These are phyloP conservation scores for Spondyliosoma cantharus DNA, from an alignment of 2,797 vertebrate genomes.

Conservation along the genomic window DNA sequence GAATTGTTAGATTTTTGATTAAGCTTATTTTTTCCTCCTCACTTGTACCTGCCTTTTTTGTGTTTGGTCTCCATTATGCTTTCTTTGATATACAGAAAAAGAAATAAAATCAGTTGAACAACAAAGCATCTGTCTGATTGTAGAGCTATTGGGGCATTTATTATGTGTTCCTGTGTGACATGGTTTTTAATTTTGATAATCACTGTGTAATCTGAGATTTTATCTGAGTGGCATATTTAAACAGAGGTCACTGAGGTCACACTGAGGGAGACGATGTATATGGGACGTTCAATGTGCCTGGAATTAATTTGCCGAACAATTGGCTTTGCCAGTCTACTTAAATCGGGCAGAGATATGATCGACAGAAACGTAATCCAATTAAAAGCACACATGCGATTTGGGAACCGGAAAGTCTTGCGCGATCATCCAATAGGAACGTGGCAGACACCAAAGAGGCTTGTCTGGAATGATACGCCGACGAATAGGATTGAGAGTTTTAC, in stretches of 20 bases:
- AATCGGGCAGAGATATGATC: constrained; percentile 50
- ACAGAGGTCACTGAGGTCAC: constrained; percentile 49
- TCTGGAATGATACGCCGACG: constrained; percentile 33
- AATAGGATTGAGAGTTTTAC: constrained; percentile 75
- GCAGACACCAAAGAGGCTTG: constrained; percentile 35
- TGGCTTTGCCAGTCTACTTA: constrained; percentile 24
- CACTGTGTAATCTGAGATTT: background rate
- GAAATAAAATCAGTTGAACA: constrained; percentile 87
- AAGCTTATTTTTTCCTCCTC: constrained; percentile 84
- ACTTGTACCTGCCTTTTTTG: constrained; percentile 87
- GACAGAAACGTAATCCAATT: constrained; percentile 70
- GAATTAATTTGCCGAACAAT: constrained; percentile 52
- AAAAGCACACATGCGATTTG: constrained; percentile 49
- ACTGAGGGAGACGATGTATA: constrained; percentile 9
- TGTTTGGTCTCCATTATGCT: constrained; percentile 88
- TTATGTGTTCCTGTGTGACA: background rate
- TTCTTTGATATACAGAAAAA: constrained; percentile 89
- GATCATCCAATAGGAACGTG: constrained; percentile 67
- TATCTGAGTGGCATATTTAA: constrained; percentile 17
- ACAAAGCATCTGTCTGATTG: constrained; percentile 53
- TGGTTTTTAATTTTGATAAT: background rate
- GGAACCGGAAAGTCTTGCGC: constrained; percentile 55
- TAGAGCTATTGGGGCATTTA: background rate
- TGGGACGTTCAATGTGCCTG: constrained; percentile 31
- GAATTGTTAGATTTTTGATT: constrained; percentile 87